Percentiles rank a stretch among this genome's conserved stretches.
Evolutionary conservation across 1,140 invertebrate genomes (phyloP).

Genomic region (Orius insidiosus): DNA sequence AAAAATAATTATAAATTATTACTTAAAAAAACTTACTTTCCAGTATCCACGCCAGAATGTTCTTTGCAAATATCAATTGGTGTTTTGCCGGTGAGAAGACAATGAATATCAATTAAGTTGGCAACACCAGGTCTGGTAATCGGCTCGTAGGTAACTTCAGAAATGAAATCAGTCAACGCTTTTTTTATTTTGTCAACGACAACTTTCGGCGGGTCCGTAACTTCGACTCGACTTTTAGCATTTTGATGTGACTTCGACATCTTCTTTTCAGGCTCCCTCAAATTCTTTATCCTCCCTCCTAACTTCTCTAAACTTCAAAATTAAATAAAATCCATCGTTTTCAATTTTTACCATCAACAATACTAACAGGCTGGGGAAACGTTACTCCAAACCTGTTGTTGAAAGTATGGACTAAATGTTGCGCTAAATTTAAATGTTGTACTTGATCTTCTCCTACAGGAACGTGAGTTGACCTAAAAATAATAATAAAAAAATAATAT

Average conservation of each 20-base stretch:
- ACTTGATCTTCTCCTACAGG: constrained; percentile 90
- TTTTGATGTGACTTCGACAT: constrained; percentile 94
- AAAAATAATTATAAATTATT: constrained; percentile 15
- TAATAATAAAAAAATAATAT: constrained; percentile 11
- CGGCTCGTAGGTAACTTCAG: constrained; percentile 65
- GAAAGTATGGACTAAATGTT: constrained; percentile 67
- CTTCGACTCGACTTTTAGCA: constrained; percentile 55
- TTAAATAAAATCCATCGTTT: constrained; percentile 1
- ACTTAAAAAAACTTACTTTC: constrained; percentile 30
- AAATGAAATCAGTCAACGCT: constrained; percentile 79
- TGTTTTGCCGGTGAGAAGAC: constrained; percentile 47
- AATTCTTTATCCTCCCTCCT: constrained; percentile 47
- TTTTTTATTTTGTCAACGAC: constrained; percentile 72
- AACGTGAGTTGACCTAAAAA: constrained; percentile 65
- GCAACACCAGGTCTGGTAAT: constrained; percentile 64
- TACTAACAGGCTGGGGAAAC: constrained; percentile 54
- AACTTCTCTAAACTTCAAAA: not conserved
- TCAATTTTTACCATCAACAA: constrained; percentile 32
- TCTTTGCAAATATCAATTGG: constrained; percentile 54
- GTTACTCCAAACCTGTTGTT: constrained; percentile 55
- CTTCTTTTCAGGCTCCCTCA: constrained; percentile 73
- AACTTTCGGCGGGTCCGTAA: constrained; percentile 61
- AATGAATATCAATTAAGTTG: constrained; percentile 77
- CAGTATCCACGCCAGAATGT: constrained; percentile 49
- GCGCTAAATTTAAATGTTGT: constrained; percentile 78